phyloP scores from a whole-genome alignment of 2,797 vertebrate species.

The Rhinoraja longicauda region DNA sequence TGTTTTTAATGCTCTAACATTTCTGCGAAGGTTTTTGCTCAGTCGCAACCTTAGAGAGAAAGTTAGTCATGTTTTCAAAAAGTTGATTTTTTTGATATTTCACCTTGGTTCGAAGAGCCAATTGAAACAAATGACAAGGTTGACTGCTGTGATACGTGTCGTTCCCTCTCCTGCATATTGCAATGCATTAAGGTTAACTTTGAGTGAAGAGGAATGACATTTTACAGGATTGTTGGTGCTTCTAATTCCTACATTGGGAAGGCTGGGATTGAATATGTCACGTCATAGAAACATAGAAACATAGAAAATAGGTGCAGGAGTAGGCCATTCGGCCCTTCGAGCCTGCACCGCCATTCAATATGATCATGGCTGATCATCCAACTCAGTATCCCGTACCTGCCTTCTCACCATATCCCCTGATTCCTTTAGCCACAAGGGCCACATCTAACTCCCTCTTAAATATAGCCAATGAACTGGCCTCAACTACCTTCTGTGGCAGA shows the following conservation, averaged over 20 bases:
- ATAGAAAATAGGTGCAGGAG: too few species aligned
- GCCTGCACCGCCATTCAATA: too few species aligned
- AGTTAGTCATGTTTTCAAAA: not conserved
- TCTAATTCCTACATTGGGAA: not conserved
- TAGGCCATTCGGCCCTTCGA: too few species aligned
- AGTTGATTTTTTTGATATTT: not conserved
- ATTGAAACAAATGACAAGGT: not conserved
- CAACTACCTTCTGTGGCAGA: too few species aligned
- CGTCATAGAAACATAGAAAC: too few species aligned
- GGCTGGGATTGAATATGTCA: not conserved
- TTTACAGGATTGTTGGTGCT: not conserved
- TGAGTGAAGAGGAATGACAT: not conserved
- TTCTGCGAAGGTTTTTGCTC: not conserved
- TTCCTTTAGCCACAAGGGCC: too few species aligned
- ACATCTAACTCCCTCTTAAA: too few species aligned
- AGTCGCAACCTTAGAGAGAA: not conserved
- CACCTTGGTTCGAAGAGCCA: not conserved
- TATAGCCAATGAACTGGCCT: too few species aligned
- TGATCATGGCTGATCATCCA: too few species aligned
- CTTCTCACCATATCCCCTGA: too few species aligned
- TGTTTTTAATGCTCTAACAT: not conserved
- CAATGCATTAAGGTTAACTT: not conserved
- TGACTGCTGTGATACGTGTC: not conserved
- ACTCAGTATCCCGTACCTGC: too few species aligned
- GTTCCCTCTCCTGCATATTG: not conserved